These are phyloP conservation scores for Drosophila quinaria DNA, from an alignment of 2,888 invertebrate species.

Conservation along the genomic window DNA sequence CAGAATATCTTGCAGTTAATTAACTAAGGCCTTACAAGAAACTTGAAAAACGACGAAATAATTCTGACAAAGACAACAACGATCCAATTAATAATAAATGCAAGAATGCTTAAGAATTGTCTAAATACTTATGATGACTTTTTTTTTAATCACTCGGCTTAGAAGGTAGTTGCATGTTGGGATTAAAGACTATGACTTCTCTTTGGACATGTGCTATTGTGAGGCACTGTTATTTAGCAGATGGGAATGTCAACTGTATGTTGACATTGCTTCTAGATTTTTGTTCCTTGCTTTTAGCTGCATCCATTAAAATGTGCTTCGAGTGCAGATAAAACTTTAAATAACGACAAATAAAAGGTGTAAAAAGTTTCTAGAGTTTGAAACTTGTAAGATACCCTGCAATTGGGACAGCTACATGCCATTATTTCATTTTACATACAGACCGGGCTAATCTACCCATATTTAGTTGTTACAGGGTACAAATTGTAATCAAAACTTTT, in stretches of 20 bases:
- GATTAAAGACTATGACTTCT: neutral
- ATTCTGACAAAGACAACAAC: neutral
- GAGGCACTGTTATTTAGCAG: neutral
- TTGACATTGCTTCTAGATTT: neutral
- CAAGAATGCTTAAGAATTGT: neutral
- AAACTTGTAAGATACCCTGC: neutral
- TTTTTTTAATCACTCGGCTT: neutral
- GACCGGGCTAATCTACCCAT: neutral
- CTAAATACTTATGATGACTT: neutral
- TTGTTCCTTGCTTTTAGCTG: neutral
- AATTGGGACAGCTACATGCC: neutral
- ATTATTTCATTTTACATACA: neutral
- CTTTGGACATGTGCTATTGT: slow-evolving; percentile 12
- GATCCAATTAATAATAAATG: neutral
- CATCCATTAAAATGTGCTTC: neutral
- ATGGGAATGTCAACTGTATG: slow-evolving; percentile 7
- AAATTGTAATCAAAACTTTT: slow-evolving; percentile 6
- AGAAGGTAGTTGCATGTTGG: neutral
- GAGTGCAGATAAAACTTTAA: neutral
- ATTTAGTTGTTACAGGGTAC: neutral
- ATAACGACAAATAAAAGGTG: neutral
- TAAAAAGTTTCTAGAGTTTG: neutral
- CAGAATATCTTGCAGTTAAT: too few relatives aligned
- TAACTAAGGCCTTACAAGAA: too few relatives aligned
- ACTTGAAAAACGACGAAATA: too few relatives aligned